phyloP scores from a whole-genome alignment of 2,113 vertebrate genomes.

The Podiceps cristatus region DNA sequence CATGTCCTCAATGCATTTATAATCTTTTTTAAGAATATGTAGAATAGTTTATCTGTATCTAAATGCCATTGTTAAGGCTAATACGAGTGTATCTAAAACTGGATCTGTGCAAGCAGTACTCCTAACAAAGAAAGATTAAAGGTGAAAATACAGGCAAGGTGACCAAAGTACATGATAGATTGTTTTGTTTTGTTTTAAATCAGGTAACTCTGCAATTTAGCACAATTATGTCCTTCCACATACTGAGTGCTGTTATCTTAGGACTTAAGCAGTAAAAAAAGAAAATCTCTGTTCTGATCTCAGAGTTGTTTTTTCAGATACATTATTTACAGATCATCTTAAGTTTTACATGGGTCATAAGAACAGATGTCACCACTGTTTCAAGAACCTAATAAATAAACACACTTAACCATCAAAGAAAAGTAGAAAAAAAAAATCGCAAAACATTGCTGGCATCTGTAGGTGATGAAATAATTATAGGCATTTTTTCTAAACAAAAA shows the following conservation, averaged over 20 bases:
- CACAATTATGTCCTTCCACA: not conserved
- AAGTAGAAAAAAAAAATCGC: not conserved
- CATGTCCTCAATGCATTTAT: not conserved
- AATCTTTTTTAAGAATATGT: not conserved
- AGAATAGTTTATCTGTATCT: not conserved
- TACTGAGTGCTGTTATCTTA: not conserved
- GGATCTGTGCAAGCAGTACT: not conserved
- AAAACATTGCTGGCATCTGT: not conserved
- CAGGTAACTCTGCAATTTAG: not conserved
- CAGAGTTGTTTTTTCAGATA: not conserved
- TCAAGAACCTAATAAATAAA: not conserved
- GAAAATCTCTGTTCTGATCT: conserved; percentile 21
- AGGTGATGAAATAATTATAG: not conserved
- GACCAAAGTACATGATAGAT: not conserved
- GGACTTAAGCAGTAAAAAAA: not conserved
- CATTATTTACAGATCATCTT: not conserved
- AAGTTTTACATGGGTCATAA: not conserved
- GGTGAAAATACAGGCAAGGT: not conserved
- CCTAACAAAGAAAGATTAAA: not conserved
- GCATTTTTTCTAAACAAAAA: not conserved
- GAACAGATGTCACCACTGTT: not conserved
- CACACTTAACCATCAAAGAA: not conserved
- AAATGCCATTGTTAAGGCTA: not conserved
- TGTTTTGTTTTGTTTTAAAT: not conserved
- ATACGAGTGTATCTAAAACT: not conserved